Conservation (phyloP, 2,113 vertebrate genomes). For the Coptodon bakossiorum region DNA sequence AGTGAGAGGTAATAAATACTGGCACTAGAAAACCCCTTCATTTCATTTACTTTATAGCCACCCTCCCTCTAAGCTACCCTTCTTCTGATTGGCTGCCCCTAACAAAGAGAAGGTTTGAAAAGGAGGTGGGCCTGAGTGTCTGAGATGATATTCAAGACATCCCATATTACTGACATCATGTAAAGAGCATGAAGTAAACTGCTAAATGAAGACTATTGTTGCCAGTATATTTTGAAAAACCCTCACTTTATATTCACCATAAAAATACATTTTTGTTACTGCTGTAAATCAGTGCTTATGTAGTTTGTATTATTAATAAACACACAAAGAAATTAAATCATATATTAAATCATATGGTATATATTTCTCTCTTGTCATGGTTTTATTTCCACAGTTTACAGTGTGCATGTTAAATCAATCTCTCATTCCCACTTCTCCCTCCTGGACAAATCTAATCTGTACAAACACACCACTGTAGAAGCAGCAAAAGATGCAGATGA, state of each 20-base stretch:
- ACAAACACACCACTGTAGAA: neutral
- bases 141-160: neutral
- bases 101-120: neutral
- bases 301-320: neutral
- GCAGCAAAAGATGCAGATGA: neutral
- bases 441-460: neutral
- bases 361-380: neutral
- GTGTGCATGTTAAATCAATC: neutral
- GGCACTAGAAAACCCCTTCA: neutral
- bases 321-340: neutral
- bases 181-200: neutral
- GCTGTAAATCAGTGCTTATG: neutral
- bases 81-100: neutral
- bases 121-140: neutral
- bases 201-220: neutral
- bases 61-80: neutral
- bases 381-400: neutral
- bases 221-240: neutral
- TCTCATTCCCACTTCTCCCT: neutral
- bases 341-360: neutral
- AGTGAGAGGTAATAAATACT: neutral
- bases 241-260: neutral
- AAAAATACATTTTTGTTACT: neutral
- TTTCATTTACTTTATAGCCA: neutral
- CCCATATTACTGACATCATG: neutral